A percentile compares a stretch with the other conserved stretches of the same genome.
Conservation (phyloP, 1,140 invertebrate genomes). For the Aricia agestis region DNA sequence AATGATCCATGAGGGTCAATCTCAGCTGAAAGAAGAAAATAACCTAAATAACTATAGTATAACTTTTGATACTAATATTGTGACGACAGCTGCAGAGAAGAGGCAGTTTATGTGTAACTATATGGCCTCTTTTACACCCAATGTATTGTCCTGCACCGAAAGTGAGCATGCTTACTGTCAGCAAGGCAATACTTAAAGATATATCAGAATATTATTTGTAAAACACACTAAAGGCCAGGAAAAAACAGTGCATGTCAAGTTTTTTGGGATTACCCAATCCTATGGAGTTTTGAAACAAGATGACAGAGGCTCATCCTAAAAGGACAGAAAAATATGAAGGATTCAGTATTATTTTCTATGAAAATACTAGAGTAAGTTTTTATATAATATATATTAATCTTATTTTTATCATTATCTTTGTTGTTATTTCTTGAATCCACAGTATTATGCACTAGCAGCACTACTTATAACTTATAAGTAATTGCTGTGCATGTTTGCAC, state of each 20-base stretch:
- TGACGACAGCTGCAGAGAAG: slow-evolving; percentile 57
- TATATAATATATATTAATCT: not conserved
- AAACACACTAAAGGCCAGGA: too few relatives aligned
- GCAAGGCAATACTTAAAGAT: too few relatives aligned
- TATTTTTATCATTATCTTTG: not conserved
- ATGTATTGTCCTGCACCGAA: not conserved
- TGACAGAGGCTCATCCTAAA: too few relatives aligned
- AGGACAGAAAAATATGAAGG: too few relatives aligned
- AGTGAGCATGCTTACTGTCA: not conserved
- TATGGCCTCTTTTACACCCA: slow-evolving; percentile 27
- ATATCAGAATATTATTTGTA: too few relatives aligned
- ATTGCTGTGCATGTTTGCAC: too few relatives aligned
- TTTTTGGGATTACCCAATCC: too few relatives aligned
- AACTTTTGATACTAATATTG: slow-evolving; percentile 53
- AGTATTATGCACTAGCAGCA: not conserved
- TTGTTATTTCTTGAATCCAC: not conserved
- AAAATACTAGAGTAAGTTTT: not conserved
- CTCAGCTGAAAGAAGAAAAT: slow-evolving; percentile 52
- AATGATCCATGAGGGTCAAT: slow-evolving; percentile 56
- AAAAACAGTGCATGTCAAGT: too few relatives aligned
- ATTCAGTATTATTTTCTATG: not conserved
- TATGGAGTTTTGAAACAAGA: too few relatives aligned
- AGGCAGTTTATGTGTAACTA: slow-evolving; percentile 67
- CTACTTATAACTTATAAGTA: too few relatives aligned
- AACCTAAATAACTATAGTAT: slow-evolving; percentile 53